A percentile compares a stretch with the other conserved stretches of the same genome.
Conservation (phyloP, 1,140 invertebrate species). For the Oedothorax gibbosus region DNA sequence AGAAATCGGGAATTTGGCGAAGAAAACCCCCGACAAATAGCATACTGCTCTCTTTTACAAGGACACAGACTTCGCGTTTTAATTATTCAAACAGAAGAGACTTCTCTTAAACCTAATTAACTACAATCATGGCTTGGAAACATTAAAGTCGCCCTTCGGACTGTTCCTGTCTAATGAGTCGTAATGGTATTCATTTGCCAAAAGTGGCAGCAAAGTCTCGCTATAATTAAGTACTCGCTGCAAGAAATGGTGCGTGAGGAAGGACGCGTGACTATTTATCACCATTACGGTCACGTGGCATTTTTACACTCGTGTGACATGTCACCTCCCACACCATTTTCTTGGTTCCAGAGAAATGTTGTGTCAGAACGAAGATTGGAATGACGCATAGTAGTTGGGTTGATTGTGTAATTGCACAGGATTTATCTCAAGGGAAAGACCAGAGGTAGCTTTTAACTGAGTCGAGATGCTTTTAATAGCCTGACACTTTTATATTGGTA, state of each 20-base stretch:
- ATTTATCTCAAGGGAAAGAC: no score
- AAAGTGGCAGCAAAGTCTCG: slow-evolving; percentile 25
- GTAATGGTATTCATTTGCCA: slow-evolving; percentile 53
- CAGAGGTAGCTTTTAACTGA: no score
- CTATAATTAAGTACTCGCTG: slow-evolving; percentile 36
- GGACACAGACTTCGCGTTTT: slow-evolving; percentile 28
- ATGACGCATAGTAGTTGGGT: no score
- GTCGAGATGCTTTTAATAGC: no score
- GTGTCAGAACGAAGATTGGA: no score
- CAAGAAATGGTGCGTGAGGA: slow-evolving; percentile 22
- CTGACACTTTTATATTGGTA: no score
- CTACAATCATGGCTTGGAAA: slow-evolving; percentile 32
- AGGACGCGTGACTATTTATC: slow-evolving; percentile 47
- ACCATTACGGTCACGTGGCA: slow-evolving; percentile 48
- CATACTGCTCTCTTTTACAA: slow-evolving; percentile 4
- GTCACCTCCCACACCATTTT: not conserved
- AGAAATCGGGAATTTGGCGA: no score
- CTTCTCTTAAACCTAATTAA: slow-evolving; percentile 46
- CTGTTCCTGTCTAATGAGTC: slow-evolving; percentile 39
- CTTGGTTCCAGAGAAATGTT: not conserved
- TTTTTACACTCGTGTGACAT: not conserved
- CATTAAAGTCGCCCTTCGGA: slow-evolving; percentile 42
- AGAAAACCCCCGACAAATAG: no score
- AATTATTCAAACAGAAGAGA: slow-evolving; percentile 39
- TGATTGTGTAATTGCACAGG: no score